phyloP scores from a whole-genome alignment of 2,797 vertebrate genomes.

The Oceanodroma leucorhoa region DNA sequence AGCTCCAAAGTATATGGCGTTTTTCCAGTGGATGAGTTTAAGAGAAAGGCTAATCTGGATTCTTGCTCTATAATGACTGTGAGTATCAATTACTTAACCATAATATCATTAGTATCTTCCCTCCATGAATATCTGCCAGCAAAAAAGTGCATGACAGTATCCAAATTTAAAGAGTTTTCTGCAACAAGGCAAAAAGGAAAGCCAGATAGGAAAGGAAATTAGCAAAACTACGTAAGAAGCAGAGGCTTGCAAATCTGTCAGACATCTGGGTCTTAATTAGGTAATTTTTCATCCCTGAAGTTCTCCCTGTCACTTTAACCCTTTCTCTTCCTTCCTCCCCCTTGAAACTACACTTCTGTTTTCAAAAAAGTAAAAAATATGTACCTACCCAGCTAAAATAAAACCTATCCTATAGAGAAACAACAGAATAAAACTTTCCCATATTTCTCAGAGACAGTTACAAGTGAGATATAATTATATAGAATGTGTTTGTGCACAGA shows the following conservation, averaged over 20 bases:
- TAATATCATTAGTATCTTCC: neutral
- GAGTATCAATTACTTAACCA: neutral
- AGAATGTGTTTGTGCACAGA: neutral
- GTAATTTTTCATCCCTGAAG: slow-evolving; percentile 31
- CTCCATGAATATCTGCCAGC: neutral
- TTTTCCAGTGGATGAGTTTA: slow-evolving; percentile 2
- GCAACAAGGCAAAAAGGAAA: slow-evolving; percentile 33
- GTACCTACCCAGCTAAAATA: neutral
- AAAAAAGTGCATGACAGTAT: neutral
- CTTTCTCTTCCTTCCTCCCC: neutral
- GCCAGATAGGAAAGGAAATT: slow-evolving; percentile 42
- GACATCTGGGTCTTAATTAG: slow-evolving; percentile 53
- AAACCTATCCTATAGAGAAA: neutral
- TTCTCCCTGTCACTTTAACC: neutral
- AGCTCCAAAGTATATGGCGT: neutral
- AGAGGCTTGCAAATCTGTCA: slow-evolving; percentile 48
- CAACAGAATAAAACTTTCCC: neutral
- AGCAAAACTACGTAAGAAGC: slow-evolving; percentile 27
- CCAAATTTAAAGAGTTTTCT: slow-evolving; percentile 22
- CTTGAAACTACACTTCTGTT: neutral
- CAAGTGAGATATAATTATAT: neutral
- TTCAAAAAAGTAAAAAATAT: neutral
- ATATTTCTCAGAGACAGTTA: neutral
- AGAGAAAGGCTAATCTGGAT: slow-evolving; percentile 5
- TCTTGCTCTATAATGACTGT: neutral